Evolutionary conservation across 2,797 vertebrate genomes (phyloP).

Genomic region (Choloepus didactylus): DNA sequence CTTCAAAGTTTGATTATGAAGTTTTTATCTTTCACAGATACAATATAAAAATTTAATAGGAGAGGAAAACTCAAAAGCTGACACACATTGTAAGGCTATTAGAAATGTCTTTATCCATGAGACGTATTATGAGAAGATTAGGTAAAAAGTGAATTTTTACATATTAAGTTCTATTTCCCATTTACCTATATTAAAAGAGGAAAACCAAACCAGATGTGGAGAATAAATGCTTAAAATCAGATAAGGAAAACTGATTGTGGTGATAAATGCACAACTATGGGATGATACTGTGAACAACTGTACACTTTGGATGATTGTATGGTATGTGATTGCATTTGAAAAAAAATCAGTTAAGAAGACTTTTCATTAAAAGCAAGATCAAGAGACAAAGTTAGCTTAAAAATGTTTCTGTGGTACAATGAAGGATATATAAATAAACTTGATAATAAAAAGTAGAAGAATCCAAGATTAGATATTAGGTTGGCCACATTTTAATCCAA

Average conservation of each 20-base stretch:
- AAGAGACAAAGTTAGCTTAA: conserved; percentile 49
- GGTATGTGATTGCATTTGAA: no score
- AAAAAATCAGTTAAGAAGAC: no score
- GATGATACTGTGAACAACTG: no score
- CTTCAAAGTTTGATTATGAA: conserved; percentile 54
- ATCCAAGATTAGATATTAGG: not conserved
- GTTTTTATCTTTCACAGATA: conserved; percentile 36
- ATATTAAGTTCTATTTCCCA: conserved; percentile 39
- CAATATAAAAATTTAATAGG: conserved; percentile 58
- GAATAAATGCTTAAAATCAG: conserved; percentile 8
- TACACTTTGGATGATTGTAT: no score
- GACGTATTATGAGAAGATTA: not conserved
- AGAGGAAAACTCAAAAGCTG: conserved; percentile 19
- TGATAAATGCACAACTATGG: no score
- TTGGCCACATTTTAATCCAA: not conserved
- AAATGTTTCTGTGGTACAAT: not conserved
- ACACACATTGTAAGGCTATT: not conserved
- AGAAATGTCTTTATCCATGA: conserved; percentile 32
- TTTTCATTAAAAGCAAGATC: conserved; percentile 32
- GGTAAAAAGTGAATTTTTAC: conserved; percentile 26
- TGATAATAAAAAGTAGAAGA: not conserved
- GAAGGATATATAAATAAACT: not conserved
- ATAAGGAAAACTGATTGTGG: no score
- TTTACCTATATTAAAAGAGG: conserved; percentile 29
- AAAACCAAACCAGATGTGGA: not conserved